These are phyloP conservation scores for Ornithoptera priamus DNA, from an alignment of 2,888 invertebrate genomes.

Conservation along the genomic window DNA sequence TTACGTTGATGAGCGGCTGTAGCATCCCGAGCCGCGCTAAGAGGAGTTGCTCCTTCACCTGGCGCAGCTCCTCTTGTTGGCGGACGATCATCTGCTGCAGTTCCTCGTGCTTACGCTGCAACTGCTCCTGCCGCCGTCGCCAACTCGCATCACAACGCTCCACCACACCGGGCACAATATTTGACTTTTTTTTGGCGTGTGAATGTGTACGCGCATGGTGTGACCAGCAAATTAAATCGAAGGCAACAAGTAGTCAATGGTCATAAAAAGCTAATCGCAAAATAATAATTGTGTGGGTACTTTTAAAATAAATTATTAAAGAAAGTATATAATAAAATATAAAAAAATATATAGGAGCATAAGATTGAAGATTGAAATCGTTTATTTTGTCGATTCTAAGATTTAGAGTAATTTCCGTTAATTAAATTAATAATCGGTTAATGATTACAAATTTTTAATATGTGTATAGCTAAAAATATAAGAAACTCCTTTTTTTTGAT, in stretches of 20 bases:
- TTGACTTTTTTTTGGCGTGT: slow-evolving; percentile 5
- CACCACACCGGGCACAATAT: slow-evolving; percentile 21
- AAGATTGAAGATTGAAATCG: too few relatives aligned
- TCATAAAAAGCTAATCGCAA: background rate
- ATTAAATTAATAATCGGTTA: too few relatives aligned
- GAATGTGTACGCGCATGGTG: background rate
- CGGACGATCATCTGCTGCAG: slow-evolving; percentile 90
- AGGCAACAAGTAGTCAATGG: background rate
- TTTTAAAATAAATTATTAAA: too few relatives aligned
- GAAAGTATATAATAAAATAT: too few relatives aligned
- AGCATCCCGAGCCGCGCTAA: slow-evolving; percentile 88
- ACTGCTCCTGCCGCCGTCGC: slow-evolving; percentile 82
- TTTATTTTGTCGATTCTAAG: too few relatives aligned
- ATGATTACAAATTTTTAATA: too few relatives aligned
- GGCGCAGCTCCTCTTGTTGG: slow-evolving; percentile 91
- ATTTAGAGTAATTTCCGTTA: too few relatives aligned
- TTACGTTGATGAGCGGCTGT: slow-evolving; percentile 66
- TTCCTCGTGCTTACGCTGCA: slow-evolving; percentile 91
- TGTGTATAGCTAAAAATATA: too few relatives aligned
- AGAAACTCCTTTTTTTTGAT: too few relatives aligned
- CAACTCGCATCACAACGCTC: slow-evolving; percentile 52
- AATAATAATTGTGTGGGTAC: too few relatives aligned
- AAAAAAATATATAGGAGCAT: too few relatives aligned
- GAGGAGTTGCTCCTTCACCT: slow-evolving; percentile 92
- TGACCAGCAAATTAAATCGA: slow-evolving; percentile 1